Conservation (phyloP, 2,797 vertebrate genomes). For the Cynopterus sphinx region DNA sequence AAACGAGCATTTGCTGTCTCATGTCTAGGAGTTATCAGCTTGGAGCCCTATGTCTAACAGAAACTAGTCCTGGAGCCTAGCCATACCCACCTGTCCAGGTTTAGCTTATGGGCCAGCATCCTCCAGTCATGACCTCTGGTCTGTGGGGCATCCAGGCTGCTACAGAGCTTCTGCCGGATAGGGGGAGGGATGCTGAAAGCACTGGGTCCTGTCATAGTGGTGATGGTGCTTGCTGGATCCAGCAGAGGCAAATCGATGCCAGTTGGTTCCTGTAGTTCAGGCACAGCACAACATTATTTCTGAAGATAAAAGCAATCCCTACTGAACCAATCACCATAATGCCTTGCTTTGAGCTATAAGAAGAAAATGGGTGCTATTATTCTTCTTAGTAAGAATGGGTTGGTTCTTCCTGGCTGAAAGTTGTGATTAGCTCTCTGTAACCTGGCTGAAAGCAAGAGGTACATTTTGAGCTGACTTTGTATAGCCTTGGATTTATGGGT, state of each 20-base stretch:
- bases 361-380: background rate
- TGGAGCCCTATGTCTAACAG: background rate
- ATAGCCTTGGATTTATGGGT: background rate
- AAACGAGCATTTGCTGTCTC: background rate
- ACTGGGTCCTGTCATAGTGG: slow-evolving; percentile 92
- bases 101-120: slow-evolving; percentile 97
- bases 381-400: background rate
- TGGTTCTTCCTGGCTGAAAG: background rate
- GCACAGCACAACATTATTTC: background rate
- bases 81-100: slow-evolving; percentile 93
- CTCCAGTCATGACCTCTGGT: slow-evolving; percentile 98
- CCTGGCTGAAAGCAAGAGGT: background rate
- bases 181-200: slow-evolving; percentile 97
- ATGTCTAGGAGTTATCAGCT: background rate
- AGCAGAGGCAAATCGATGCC: slow-evolving; percentile 93
- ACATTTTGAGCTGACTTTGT: slow-evolving; percentile 43
- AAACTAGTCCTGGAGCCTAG: background rate
- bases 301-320: background rate
- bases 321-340: background rate
- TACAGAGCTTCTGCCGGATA: slow-evolving; percentile 97
- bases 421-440: background rate
- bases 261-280: slow-evolving; percentile 89
- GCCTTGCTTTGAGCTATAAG: background rate
- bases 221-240: slow-evolving; percentile 93
- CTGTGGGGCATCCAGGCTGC: slow-evolving; percentile 97